Base-by-base conservation (phyloP, 2,888 invertebrate genomes). In the Eupithecia abbreviata region DNA sequence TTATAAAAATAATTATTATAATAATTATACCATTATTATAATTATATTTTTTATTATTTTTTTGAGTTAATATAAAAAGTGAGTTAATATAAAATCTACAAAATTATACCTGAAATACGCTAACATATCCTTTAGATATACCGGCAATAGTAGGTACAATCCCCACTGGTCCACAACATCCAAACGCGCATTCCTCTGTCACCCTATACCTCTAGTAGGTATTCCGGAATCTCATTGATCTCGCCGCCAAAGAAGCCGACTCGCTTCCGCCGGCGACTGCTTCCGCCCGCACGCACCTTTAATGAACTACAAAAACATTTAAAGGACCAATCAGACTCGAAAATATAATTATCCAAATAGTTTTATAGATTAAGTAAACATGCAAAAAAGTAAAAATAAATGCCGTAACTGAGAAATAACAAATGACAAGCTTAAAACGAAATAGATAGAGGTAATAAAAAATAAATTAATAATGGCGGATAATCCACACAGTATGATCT, bases 281-380 rank as follows among this genome's bases (percentile, higher is more conserved):
- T 91, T 93, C 92, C 93, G 92, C 90, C 83, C 84, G 89, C 87
- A 90, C 91, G 92, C 93, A 93, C 92, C 92, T 93, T 93, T 93
- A 93, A 94, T 93, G 91, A 93, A 92, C 91, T 90, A 90, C 90
- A 91, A 90, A 91, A 88, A 77, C 51, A 75, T 85, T 74, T 79
- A 82, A 86, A 78, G 81, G 42, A 55, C 69, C 75, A 42, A 82
- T 15, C 80, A 85, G 79, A 75, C 47, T 84, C 62, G 47, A 30
- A 30, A 30, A 30, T 30, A 30, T 30, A n/a, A n/a, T n/a, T n/a
- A 30, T 30, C 1, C 30, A 30, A 30, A 30, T 30, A 30, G 30
- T 30, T 30, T 30, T 30, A 30, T 30, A 30, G 30, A 30, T 30
- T 30, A 30, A 30, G 30, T 30, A 30, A 30, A 30, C 30, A 30